phyloP scores from a whole-genome alignment of 2,797 vertebrate genomes.

The Lagocephalus sceleratus region DNA sequence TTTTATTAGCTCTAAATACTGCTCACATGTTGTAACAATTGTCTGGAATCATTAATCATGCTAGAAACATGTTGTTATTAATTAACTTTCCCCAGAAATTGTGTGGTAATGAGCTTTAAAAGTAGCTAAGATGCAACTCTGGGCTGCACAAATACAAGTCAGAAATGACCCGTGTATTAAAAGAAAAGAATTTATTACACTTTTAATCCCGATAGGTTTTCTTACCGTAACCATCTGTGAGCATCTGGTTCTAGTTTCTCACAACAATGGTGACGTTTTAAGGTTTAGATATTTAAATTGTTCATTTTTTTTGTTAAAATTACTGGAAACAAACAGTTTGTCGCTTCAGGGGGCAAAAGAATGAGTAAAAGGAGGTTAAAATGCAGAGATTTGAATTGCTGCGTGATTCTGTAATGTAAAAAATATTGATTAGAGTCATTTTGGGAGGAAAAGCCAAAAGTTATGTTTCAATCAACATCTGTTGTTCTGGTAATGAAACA shows the following conservation, averaged over 20 bases:
- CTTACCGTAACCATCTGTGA: neutral
- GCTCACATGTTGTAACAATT: neutral
- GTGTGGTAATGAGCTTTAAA: neutral
- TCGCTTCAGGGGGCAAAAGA: neutral
- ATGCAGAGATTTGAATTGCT: neutral
- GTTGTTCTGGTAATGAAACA: too few species aligned
- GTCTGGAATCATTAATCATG: neutral
- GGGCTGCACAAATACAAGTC: neutral
- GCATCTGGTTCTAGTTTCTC: neutral
- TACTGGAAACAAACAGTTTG: neutral
- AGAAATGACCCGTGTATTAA: neutral
- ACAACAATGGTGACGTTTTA: neutral
- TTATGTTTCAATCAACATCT: too few species aligned
- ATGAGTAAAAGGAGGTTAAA: neutral
- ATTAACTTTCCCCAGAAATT: neutral
- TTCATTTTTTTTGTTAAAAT: neutral
- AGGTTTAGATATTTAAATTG: neutral
- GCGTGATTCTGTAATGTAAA: neutral
- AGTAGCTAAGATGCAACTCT: neutral
- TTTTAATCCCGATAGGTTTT: neutral
- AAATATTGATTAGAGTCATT: neutral
- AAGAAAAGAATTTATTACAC: neutral
- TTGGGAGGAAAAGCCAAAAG: neutral
- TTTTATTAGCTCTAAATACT: neutral
- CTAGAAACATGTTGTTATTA: neutral